Percentiles rank a stretch among this genome's conserved stretches.
These are phyloP conservation scores for Glandiceps talaboti DNA, from an alignment of 53 echinoderm and acorn worm species.

Conservation along the genomic window DNA sequence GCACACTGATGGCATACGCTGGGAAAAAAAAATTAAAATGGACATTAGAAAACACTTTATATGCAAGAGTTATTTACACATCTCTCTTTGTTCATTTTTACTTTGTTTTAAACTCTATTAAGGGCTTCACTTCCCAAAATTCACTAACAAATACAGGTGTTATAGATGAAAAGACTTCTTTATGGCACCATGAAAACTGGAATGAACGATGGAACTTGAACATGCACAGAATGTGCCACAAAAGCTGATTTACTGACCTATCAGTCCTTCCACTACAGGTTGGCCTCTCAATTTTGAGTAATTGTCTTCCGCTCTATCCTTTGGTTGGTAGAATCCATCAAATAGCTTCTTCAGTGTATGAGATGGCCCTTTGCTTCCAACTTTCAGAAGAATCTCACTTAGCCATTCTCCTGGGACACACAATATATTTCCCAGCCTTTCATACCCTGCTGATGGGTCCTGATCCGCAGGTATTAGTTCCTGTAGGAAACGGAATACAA, in stretches of 20 bases:
- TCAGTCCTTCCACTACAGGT: background rate
- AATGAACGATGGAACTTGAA: no score
- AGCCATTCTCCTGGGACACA: background rate
- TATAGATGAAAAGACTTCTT: background rate
- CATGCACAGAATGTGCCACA: background rate
- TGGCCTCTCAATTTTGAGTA: background rate
- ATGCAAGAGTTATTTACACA: no score
- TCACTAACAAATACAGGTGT: background rate
- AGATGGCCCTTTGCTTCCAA: background rate
- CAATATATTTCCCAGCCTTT: background rate
- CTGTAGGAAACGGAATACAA: no score
- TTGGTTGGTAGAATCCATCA: background rate
- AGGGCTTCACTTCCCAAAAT: background rate
- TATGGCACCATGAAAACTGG: no score
- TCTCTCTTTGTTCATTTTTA: no score
- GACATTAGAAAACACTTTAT: no score
- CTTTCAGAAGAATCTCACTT: background rate
- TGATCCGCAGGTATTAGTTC: no score
- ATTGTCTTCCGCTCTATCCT: background rate
- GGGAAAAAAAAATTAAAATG: background rate
- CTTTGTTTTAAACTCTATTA: background rate
- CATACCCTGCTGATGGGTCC: background rate
- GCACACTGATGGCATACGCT: background rate
- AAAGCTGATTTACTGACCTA: background rate
- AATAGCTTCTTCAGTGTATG: background rate